A percentile compares a stretch with the other conserved stretches of the same genome.
Conservation (phyloP, 1,140 invertebrate species). For the Philopotamus ludificatus region DNA sequence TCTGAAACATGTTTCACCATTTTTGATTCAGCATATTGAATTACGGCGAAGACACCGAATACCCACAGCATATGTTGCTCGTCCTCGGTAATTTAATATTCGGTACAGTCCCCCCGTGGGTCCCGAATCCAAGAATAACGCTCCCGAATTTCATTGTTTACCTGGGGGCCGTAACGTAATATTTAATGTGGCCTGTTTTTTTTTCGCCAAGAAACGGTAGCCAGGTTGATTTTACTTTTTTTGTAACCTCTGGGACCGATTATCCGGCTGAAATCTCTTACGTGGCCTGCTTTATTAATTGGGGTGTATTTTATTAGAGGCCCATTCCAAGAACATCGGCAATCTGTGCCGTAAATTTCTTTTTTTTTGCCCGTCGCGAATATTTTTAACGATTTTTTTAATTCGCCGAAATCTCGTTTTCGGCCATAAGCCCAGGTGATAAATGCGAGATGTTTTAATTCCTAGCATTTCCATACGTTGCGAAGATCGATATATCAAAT, state of each 20-base stretch:
- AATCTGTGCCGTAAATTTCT: not conserved
- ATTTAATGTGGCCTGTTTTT: not conserved
- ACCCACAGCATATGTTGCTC: not conserved
- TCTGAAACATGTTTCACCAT: no score
- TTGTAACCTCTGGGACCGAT: not conserved
- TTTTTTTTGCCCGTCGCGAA: not conserved
- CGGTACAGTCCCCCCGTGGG: not conserved
- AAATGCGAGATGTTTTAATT: no score
- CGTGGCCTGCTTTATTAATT: not conserved
- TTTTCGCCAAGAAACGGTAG: not conserved
- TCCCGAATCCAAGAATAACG: not conserved
- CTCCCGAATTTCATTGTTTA: slow-evolving; percentile 1
- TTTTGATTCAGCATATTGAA: not conserved
- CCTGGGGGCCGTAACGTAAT: not conserved
- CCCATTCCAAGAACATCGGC: not conserved
- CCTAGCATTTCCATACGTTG: no score
- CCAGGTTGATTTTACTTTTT: not conserved
- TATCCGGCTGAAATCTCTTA: not conserved
- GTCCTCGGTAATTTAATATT: not conserved
- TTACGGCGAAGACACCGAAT: not conserved
- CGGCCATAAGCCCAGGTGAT: no score
- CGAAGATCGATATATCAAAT: no score
- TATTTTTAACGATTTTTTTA: no score
- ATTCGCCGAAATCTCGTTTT: no score
- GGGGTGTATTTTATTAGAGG: not conserved